Percentiles rank a stretch among this genome's conserved stretches.
Conservation (phyloP, 2,113 vertebrate genomes). For the Campylomormyrus numenius region DNA sequence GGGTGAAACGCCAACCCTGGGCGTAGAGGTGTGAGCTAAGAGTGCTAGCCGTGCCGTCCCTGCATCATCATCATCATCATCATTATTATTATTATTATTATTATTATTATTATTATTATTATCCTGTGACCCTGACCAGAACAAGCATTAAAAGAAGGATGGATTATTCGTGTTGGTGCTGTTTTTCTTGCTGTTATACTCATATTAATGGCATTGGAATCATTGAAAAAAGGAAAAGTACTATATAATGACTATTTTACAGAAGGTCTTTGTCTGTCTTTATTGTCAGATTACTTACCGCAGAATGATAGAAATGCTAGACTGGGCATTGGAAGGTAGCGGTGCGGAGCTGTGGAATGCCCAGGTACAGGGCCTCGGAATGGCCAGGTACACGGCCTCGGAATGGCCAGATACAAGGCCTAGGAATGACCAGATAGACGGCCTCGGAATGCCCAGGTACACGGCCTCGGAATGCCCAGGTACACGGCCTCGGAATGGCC, state of each 20-base stretch:
- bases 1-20: neutral
- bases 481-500: no score
- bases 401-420: neutral
- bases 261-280: neutral
- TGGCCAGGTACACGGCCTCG: no score
- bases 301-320: neutral
- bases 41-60: neutral
- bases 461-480: neutral
- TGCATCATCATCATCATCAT: neutral
- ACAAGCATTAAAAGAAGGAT: no score
- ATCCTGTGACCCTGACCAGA: neutral
- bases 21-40: neutral
- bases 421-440: neutral
- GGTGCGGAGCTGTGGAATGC: no score
- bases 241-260: no score
- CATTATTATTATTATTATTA: neutral
- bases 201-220: neutral
- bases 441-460: neutral
- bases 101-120: neutral
- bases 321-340: neutral
- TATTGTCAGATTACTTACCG: neutral
- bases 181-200: neutral
- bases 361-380: no score
- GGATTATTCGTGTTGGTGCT: neutral
- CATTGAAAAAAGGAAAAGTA: neutral